A percentile compares a stretch with the other conserved stretches of the same genome.
phyloP scores from a whole-genome alignment of 2,888 invertebrate species.

The Allophyes oxyacanthae region DNA sequence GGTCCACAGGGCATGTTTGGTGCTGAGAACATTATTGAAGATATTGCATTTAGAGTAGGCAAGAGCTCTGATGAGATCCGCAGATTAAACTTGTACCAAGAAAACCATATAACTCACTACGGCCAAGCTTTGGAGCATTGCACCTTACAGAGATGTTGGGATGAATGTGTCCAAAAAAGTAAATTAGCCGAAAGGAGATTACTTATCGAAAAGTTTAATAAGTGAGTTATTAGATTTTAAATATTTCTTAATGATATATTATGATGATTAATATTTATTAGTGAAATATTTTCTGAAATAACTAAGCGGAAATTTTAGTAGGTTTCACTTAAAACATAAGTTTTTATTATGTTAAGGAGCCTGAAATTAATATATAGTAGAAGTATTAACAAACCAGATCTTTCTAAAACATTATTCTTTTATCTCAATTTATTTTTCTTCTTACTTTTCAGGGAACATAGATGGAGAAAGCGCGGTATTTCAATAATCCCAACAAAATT shows the following conservation, averaged over 20 bases:
- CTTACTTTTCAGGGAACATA: slow-evolving; percentile 90
- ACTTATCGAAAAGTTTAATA: slow-evolving; percentile 92
- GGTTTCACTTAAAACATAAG: too few species aligned
- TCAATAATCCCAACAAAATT: slow-evolving; percentile 95
- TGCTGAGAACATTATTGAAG: slow-evolving; percentile 93
- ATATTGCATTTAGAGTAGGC: slow-evolving; percentile 92
- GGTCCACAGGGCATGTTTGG: slow-evolving; percentile 97
- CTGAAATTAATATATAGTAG: too few species aligned
- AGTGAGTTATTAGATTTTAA: slow-evolving; percentile 78
- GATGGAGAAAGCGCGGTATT: slow-evolving; percentile 96
- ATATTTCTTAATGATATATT: too few species aligned
- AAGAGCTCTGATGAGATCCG: slow-evolving; percentile 91
- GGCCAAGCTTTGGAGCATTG: slow-evolving; percentile 93
- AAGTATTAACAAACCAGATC: background rate
- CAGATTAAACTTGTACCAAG: slow-evolving; percentile 93
- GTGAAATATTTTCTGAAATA: too few species aligned
- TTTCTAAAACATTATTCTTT: too few species aligned
- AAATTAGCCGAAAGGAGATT: slow-evolving; percentile 89
- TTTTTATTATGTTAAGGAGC: too few species aligned
- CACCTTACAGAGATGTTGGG: slow-evolving; percentile 93
- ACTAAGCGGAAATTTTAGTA: too few species aligned
- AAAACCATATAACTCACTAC: slow-evolving; percentile 94
- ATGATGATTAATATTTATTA: too few species aligned
- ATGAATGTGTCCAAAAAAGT: slow-evolving; percentile 92
- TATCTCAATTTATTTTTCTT: too few species aligned